Conservation (phyloP, 2,888 invertebrate species). For the Trachelus iudaicus region DNA sequence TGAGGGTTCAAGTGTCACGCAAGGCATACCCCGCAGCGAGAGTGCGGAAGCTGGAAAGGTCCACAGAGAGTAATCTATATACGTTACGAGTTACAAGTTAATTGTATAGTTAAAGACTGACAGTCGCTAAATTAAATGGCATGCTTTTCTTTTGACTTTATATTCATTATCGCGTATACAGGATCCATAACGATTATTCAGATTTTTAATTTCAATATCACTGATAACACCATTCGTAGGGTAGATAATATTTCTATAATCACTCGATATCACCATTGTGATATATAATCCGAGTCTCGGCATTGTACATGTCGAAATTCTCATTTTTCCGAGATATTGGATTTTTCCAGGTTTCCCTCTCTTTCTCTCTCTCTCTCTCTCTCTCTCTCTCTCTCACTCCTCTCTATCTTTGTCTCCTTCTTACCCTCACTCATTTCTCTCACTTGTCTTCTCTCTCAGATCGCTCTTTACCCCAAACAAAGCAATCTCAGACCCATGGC, state of each 20-base stretch:
- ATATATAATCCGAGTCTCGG: background rate
- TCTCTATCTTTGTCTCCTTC: constrained; percentile 9
- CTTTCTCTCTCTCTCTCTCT: constrained; percentile 17
- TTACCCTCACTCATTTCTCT: constrained; percentile 17
- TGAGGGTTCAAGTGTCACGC: constrained; percentile 57
- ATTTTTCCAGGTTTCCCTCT: constrained; percentile 34
- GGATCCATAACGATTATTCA: background rate
- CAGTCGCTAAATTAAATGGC: background rate
- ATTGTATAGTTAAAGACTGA: constrained; percentile 12
- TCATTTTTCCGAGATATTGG: constrained; percentile 48
- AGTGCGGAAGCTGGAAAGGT: constrained; percentile 51
- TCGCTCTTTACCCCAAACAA: constrained; percentile 59
- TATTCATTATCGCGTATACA: background rate
- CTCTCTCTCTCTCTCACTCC: constrained; percentile 14
- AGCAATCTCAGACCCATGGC: constrained; percentile 54
- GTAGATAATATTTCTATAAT: background rate
- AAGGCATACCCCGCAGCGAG: constrained; percentile 49
- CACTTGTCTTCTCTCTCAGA: constrained; percentile 19
- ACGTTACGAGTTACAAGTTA: constrained; percentile 16
- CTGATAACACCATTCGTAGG: background rate
- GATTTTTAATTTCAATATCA: background rate
- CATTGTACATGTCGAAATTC: constrained; percentile 28
- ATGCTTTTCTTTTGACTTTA: background rate
- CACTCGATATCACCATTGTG: background rate
- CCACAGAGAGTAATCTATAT: constrained; percentile 21